Conservation (phyloP, 2,113 vertebrate species). For the Urocynchramus pylzowi region DNA sequence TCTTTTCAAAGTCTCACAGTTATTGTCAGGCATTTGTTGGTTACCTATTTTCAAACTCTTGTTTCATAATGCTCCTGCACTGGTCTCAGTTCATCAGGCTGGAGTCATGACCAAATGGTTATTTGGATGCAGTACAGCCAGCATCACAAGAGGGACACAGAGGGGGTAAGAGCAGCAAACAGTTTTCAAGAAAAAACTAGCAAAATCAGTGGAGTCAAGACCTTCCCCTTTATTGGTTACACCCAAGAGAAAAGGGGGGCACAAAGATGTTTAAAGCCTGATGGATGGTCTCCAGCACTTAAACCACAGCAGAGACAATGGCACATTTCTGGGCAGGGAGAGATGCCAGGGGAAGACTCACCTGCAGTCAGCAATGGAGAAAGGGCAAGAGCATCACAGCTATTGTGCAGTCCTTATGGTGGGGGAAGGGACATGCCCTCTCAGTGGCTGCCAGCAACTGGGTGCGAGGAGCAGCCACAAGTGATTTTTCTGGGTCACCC, state of each 20-base stretch:
- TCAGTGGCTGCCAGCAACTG: accelerated
- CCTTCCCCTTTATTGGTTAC: background rate
- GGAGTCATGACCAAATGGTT: background rate
- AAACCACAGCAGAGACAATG: background rate
- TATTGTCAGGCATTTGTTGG: background rate
- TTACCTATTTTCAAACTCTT: background rate
- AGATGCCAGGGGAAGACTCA: background rate
- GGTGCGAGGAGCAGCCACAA: accelerated
- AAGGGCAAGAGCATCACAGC: background rate
- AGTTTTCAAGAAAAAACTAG: background rate
- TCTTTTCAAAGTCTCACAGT: background rate
- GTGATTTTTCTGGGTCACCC: background rate
- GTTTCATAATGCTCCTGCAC: background rate
- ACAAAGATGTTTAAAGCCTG: accelerated
- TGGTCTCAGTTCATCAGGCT: background rate
- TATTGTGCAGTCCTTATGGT: background rate
- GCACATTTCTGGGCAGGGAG: background rate
- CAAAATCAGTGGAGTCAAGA: background rate
- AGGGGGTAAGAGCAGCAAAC: background rate
- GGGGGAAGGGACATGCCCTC: background rate
- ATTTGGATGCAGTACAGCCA: background rate
- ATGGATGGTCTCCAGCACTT: background rate
- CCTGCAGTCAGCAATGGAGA: background rate
- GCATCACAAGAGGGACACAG: background rate
- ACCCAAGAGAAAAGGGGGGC: background rate